Evolutionary conservation across 2,113 vertebrate species (phyloP), one percentile per base, ranked within the genome.

Genomic region (Pedetes capensis): DNA sequence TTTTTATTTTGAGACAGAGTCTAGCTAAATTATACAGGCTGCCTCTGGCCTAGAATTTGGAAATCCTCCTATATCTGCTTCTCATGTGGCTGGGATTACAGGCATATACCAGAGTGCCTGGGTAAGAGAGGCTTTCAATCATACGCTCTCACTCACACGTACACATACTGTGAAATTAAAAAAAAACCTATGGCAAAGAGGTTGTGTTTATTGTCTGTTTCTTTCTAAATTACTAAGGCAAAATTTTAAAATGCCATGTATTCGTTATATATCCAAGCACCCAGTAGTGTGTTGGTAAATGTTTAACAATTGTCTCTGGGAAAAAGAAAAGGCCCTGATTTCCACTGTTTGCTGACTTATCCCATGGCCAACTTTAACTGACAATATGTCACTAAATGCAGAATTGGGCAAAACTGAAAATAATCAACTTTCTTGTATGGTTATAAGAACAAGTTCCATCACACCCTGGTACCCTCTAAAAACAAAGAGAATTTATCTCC

Each of bases 211-310:
- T 29, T 29, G 3, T 85, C 59, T 74, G 8, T 82, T 37, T 82
- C n/a, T 66, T 63, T 93, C 49, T 27, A 94, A 94, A 90, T 25
- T 66, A 88, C 79, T 47, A 91, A n/a, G 76, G 44, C 29, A 5
- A 61, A 32, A 37, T 8, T 94, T 92, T 87, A 39, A 93, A 96
- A 91, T 66, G 61, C 34, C 49, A 37, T 27, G 25, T 34, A 53
- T 79, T 93, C 42, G 23, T 94, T 95, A 72, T n/a, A 78, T 61
- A 72, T 84, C 64, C 82, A 93, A 91, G 59, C 42, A 86, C 55
- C n/a, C 39, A 29, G 23, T 13, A 18, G 32, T 68, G 11, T 71
- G 29, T 68, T 88, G 78, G 16, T 75, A 74, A 95, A 91, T 85
- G 12, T 89, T 90, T 87, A 80, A 84, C 61, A 92, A 72, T 39